A percentile compares a stretch with the other conserved stretches of the same genome.
Evolutionary conservation across 2,797 vertebrate genomes (phyloP).

Genomic region (Morus bassanus): DNA sequence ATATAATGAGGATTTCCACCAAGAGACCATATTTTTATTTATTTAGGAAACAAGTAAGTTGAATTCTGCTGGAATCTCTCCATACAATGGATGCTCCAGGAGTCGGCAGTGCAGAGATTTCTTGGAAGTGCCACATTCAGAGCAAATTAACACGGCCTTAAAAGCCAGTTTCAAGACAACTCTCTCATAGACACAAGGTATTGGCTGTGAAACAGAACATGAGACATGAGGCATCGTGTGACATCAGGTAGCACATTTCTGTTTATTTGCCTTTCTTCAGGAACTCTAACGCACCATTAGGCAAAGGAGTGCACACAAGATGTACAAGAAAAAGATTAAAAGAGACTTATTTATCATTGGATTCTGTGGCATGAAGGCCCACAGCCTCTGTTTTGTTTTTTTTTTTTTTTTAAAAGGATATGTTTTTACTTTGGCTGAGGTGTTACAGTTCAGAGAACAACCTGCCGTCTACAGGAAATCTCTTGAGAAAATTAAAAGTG

Average conservation of each 20-base stretch:
- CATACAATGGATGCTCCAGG: neutral
- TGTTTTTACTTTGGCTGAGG: neutral
- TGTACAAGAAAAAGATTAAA: slow-evolving; percentile 25
- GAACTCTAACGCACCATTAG: neutral
- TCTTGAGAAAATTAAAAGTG: neutral
- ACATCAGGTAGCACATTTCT: neutral
- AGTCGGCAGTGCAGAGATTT: neutral
- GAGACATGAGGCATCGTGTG: neutral
- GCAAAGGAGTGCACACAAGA: slow-evolving; percentile 35
- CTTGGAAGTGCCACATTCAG: neutral
- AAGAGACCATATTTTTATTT: neutral
- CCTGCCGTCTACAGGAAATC: neutral
- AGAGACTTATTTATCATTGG: neutral
- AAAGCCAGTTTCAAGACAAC: neutral
- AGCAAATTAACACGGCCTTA: neutral
- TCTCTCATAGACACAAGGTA: neutral
- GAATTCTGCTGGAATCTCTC: neutral
- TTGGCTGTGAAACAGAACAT: neutral
- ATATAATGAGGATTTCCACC: neutral
- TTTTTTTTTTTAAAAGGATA: neutral
- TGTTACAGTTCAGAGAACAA: slow-evolving; percentile 9
- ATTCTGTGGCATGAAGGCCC: neutral
- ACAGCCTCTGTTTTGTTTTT: neutral
- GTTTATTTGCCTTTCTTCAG: slow-evolving; percentile 45
- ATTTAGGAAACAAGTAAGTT: neutral